Evolutionary conservation across 2,113 vertebrate genomes (phyloP).

Genomic region (Hymenochirus boettgeri): DNA sequence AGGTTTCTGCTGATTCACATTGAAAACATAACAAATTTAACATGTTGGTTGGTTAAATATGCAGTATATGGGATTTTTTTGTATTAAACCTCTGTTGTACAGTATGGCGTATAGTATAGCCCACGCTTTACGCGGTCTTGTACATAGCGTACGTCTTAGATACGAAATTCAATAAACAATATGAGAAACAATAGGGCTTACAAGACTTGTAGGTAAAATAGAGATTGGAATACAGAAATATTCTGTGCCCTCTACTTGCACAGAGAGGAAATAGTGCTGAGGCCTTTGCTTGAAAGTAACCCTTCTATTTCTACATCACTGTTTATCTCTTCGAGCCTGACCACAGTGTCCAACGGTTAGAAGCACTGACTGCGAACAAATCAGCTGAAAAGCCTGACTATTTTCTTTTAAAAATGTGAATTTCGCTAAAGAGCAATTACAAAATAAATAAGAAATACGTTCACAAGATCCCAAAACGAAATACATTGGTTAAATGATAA

Average conservation of each 20-base stretch:
- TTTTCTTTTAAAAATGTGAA: too few relatives aligned
- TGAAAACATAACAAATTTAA: background rate
- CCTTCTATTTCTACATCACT: conserved; percentile 5
- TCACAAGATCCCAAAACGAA: too few relatives aligned
- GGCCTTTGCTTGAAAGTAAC: conserved; percentile 30
- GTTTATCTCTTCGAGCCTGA: too few relatives aligned
- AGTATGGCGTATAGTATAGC: conserved; percentile 23
- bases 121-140: conserved; percentile 16
- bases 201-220: too few relatives aligned
- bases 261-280: background rate
- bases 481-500: too few relatives aligned
- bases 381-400: too few relatives aligned
- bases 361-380: too few relatives aligned
- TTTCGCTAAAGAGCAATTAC: too few relatives aligned
- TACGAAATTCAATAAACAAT: background rate
- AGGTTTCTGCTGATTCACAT: background rate
- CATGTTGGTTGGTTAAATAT: background rate
- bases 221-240: conserved; percentile 1
- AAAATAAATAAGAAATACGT: too few relatives aligned
- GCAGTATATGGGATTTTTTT: conserved; percentile 10
- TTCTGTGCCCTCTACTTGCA: background rate
- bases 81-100: conserved; percentile 10
- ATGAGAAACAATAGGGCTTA: too few relatives aligned
- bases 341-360: too few relatives aligned
- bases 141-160: background rate